Evolutionary conservation across 2,113 vertebrate genomes (phyloP).

Genomic region (Ondatra zibethicus): DNA sequence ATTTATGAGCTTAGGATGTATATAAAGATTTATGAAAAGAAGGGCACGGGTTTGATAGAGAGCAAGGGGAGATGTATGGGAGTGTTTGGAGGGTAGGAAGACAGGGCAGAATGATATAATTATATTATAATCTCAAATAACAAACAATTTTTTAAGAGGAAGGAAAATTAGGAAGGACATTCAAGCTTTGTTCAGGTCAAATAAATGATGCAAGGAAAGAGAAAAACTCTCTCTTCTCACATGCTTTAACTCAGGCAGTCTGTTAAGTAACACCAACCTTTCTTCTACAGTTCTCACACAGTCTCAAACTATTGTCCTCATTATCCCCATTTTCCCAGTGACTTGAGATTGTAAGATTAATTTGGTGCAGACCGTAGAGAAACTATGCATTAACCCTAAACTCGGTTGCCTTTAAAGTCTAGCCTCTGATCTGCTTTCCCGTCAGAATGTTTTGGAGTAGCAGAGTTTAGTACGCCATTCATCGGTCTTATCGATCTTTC

Average conservation of each 20-base stretch:
- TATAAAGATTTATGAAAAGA: background rate
- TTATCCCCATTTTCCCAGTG: background rate
- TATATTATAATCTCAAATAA: background rate
- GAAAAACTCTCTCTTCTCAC: background rate
- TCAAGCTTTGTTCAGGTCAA: background rate
- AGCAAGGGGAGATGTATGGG: background rate
- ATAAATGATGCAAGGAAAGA: background rate
- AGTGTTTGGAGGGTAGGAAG: background rate
- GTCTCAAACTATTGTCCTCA: background rate
- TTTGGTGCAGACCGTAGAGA: background rate
- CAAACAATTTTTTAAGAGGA: background rate
- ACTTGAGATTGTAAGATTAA: background rate
- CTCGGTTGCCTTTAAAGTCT: background rate
- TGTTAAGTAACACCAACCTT: background rate
- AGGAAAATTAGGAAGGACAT: background rate
- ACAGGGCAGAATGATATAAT: background rate
- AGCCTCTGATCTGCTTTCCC: background rate
- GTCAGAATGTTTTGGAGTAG: background rate
- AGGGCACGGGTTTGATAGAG: background rate
- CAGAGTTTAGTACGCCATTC: background rate
- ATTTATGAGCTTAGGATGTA: background rate
- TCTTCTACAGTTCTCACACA: background rate
- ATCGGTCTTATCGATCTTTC: background rate
- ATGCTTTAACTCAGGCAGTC: background rate
- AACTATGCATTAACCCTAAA: background rate